Evolutionary conservation across 2,888 invertebrate species (phyloP).

Genomic region (Mesochorus sp.): DNA sequence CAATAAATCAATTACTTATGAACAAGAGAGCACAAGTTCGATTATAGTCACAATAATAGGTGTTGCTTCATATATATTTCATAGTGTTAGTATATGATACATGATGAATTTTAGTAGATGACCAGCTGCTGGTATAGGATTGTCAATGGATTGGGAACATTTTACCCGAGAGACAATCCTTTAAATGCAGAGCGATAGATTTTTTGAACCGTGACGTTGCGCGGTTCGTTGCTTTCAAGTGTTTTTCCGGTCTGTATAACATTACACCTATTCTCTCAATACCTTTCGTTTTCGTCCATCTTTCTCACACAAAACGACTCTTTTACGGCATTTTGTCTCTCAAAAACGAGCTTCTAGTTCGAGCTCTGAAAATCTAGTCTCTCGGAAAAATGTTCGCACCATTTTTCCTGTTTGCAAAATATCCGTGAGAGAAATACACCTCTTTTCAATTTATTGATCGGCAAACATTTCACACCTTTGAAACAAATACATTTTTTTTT

Average conservation of each 20-base stretch:
- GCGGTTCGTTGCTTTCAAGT: conserved; percentile 66
- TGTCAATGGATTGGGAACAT: conserved; percentile 1
- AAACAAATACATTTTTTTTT: too few species aligned
- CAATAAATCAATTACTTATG: neutral
- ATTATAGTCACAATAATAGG: neutral
- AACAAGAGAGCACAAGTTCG: neutral
- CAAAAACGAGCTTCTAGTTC: conserved; percentile 39
- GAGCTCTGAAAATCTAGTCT: neutral
- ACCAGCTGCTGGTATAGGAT: neutral
- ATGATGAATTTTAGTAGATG: neutral
- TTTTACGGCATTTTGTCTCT: conserved; percentile 22
- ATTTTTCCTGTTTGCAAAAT: neutral
- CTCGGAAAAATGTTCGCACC: neutral
- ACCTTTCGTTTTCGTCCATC: neutral
- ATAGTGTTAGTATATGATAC: neutral
- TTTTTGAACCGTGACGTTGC: conserved; percentile 65
- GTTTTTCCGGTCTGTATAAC: conserved; percentile 69
- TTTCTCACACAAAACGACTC: conserved; percentile 18
- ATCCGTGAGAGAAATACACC: neutral
- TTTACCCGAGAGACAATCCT: conserved; percentile 42
- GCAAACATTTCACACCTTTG: too few species aligned
- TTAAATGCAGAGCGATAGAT: conserved; percentile 31
- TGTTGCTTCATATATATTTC: neutral
- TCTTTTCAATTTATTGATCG: neutral
- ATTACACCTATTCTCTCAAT: conserved; percentile 62